Percentiles rank a stretch among this genome's conserved stretches.
These are phyloP conservation scores for Drosophila mayri DNA, from an alignment of 1,140 invertebrate species.

Conservation along the genomic window DNA sequence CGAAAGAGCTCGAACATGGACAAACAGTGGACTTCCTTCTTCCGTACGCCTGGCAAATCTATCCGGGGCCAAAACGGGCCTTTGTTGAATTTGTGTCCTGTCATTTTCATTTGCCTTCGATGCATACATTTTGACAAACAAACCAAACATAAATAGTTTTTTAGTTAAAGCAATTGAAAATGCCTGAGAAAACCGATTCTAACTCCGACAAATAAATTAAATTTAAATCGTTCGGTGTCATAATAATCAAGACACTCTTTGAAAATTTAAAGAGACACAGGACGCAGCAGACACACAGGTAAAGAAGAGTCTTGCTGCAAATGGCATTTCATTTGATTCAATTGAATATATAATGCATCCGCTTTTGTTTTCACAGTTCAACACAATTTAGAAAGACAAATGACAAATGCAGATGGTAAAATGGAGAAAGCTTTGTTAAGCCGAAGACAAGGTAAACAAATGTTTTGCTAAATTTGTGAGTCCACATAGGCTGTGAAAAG, in stretches of 20 bases:
- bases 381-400: conserved; percentile 35
- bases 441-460: conserved; percentile 28
- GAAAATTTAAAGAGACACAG: conserved; percentile 22
- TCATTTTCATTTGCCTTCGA: conserved; percentile 33
- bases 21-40: conserved; percentile 39
- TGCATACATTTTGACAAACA: conserved; percentile 28
- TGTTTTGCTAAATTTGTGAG: conserved; percentile 26
- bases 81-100: conserved; percentile 30
- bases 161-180: conserved; percentile 55
- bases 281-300: background rate
- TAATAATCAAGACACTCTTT: background rate
- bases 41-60: conserved; percentile 42
- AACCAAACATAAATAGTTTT: conserved; percentile 35
- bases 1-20: conserved; percentile 14
- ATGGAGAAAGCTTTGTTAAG: conserved; percentile 13
- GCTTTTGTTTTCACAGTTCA: conserved; percentile 36
- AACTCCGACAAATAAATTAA: conserved; percentile 50
- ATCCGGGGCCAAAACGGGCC: conserved; percentile 8
- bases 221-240: conserved; percentile 36
- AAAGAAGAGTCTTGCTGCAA: conserved; percentile 25
- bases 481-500: conserved; percentile 7
- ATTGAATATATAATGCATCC: conserved; percentile 57
- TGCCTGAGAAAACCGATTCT: conserved; percentile 13
- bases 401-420: conserved; percentile 30
- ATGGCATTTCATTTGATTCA: conserved; percentile 57